Evolutionary conservation across 2,888 invertebrate species (phyloP).

Genomic region (Brachyptera risi): DNA sequence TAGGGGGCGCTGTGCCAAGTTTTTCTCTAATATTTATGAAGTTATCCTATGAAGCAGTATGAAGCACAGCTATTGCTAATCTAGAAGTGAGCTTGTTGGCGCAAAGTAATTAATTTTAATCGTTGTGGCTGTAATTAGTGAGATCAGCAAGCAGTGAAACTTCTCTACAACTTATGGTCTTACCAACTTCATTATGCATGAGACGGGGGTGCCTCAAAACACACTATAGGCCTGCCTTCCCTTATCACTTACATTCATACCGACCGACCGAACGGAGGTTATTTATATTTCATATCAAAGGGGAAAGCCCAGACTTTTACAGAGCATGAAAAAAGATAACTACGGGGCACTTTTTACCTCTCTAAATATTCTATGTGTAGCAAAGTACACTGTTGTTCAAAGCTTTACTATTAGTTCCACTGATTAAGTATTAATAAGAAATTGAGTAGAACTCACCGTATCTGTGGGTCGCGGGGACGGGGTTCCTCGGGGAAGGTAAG

Average conservation of each 20-base stretch:
- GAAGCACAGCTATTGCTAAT: background rate
- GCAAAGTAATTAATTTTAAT: constrained; percentile 34
- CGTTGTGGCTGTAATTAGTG: constrained; percentile 31
- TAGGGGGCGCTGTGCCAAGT: constrained; percentile 22
- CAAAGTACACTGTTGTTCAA: too few species aligned
- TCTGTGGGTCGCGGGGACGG: constrained; percentile 47
- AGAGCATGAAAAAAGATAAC: background rate
- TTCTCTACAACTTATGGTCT: constrained; percentile 14
- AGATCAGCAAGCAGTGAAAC: constrained; percentile 20
- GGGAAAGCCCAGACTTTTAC: too few species aligned
- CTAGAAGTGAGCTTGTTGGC: constrained; percentile 24
- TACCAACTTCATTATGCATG: constrained; percentile 29
- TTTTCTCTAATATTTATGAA: constrained; percentile 12
- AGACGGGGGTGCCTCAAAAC: constrained; percentile 1
- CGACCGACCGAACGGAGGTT: too few species aligned
- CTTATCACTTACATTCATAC: background rate
- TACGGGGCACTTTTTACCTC: background rate
- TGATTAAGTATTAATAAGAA: background rate
- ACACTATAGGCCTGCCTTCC: background rate
- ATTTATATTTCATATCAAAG: too few species aligned
- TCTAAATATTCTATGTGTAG: too few species aligned
- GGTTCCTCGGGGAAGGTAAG: constrained; percentile 59
- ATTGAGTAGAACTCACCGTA: constrained; percentile 17
- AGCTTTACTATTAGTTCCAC: background rate
- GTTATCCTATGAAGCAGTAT: background rate